A percentile compares a stretch with the other conserved stretches of the same genome.
phyloP scores from a whole-genome alignment of 1,140 invertebrate species.

The Drosophila ficusphila region DNA sequence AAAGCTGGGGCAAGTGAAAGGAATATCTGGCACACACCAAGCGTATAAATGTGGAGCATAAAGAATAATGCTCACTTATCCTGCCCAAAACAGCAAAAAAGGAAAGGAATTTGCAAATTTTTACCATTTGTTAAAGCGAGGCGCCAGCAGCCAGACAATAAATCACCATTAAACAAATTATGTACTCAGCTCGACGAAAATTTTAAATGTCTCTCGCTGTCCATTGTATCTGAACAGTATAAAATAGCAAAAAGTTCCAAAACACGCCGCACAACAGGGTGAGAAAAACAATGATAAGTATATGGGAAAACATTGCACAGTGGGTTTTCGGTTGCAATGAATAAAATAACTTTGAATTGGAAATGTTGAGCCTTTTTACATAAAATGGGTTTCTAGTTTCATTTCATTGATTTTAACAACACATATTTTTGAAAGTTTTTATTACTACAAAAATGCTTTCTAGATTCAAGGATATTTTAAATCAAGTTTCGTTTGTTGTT shows the following conservation, averaged over 20 bases:
- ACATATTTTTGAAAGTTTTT: too few species aligned
- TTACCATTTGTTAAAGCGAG: slow-evolving; percentile 59
- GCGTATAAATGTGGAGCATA: slow-evolving; percentile 37
- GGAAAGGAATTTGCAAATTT: slow-evolving; percentile 64
- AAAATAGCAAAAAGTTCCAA: slow-evolving; percentile 29
- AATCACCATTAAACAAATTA: slow-evolving; percentile 81
- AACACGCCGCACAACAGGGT: slow-evolving; percentile 1
- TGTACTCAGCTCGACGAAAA: slow-evolving; percentile 72
- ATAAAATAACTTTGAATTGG: too few species aligned
- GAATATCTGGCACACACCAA: slow-evolving; percentile 10
- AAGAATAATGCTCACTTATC: slow-evolving; percentile 56
- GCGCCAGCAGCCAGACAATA: slow-evolving; percentile 57
- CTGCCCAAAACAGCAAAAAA: slow-evolving; percentile 29
- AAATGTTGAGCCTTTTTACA: too few species aligned
- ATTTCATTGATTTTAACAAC: too few species aligned
- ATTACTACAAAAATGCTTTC: too few species aligned
- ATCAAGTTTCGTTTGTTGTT: too few species aligned
- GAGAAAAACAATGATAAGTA: slow-evolving; percentile 23
- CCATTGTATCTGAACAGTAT: slow-evolving; percentile 52
- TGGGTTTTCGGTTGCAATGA: too few species aligned
- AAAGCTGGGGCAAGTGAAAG: slow-evolving; percentile 11
- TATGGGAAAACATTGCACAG: slow-evolving; percentile 3
- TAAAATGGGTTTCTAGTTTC: too few species aligned
- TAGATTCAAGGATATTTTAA: too few species aligned
- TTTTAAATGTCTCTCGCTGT: slow-evolving; percentile 69